Evolutionary conservation across 2,888 invertebrate species (phyloP), one percentile per base, ranked within the genome.

Genomic region (Hymenopus coronatus): DNA sequence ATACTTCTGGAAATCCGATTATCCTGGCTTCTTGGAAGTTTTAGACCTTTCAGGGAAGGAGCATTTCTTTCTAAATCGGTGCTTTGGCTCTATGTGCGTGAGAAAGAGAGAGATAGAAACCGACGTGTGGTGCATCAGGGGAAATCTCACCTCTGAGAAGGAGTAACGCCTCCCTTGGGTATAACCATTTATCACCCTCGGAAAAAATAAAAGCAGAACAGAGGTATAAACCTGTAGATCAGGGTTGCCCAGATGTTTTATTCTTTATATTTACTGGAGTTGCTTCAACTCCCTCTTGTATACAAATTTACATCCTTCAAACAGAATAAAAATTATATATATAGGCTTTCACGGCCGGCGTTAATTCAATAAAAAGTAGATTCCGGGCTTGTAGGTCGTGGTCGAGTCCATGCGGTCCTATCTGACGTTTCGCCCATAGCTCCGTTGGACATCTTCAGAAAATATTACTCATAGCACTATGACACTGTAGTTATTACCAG

Each of bases 131-230:
- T 70, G 88, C 88, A 83, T 88, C 88, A 88, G 27, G 88, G 88
- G 88, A 88, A 88, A 88, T 88, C 88, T 88, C 88, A 83, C 88
- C 83, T 82, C 83, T 88, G 86, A 88, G 88, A 83, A 88, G 82
- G 83, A 88, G 82, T 88, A 88, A 88, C 88, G 46, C n/a, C 33
- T 88, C 88, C 33, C 83, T 20, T 6, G 88, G 83, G 88, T 27
- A 46, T 40, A n/a, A 88, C 82, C 82, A 88, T 88, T 88, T 88
- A 88, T 88, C 88, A 46, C 88, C 88, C 54, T 81, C 20, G 28
- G 81, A 27, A 86, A 85, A 86, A 86, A 70, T 70, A 86, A 54
- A 81, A 86, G 25, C 54, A 8, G 20, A 20, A 70, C 20, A 15
- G 54, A 70, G 54, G 25, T 70, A 54, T 54, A 54, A 54, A 54